Evolutionary conservation across 2,888 invertebrate species (phyloP).

Genomic region (Didymodactylos carnosus): DNA sequence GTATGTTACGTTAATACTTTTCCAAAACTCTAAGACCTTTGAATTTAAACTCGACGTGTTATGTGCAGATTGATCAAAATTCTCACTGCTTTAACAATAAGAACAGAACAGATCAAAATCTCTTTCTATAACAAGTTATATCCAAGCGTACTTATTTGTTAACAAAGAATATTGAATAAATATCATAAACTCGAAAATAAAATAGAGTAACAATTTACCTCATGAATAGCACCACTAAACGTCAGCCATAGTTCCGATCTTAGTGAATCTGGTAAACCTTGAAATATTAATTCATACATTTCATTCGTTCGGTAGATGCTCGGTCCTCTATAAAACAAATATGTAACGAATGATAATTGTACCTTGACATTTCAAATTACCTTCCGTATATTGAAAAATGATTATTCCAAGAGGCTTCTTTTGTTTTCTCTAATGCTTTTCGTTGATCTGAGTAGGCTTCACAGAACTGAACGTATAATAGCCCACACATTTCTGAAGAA

Average conservation of each 20-base stretch:
- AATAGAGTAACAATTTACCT: constrained; percentile 26
- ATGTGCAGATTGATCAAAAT: no score
- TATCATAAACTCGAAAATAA: neutral
- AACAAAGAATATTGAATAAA: no score
- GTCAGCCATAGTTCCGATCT: constrained; percentile 84
- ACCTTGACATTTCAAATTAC: constrained; percentile 19
- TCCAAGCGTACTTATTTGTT: no score
- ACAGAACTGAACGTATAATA: constrained; percentile 20
- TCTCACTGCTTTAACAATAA: no score
- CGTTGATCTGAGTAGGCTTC: constrained; percentile 22
- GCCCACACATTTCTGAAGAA: constrained; percentile 26
- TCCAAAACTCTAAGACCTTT: no score
- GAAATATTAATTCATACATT: constrained; percentile 65
- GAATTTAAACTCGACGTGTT: no score
- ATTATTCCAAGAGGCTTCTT: constrained; percentile 45
- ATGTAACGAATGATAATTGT: neutral
- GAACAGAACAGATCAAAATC: no score
- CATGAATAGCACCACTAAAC: constrained; percentile 52
- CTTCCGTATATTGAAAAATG: constrained; percentile 70
- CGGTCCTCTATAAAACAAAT: constrained; percentile 45
- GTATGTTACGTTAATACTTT: no score
- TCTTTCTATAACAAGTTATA: no score
- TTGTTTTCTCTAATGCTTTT: constrained; percentile 33
- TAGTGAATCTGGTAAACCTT: constrained; percentile 69
- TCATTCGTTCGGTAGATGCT: constrained; percentile 34